phyloP scores from a whole-genome alignment of 1,140 invertebrate species.

The Eriosoma lanigerum region DNA sequence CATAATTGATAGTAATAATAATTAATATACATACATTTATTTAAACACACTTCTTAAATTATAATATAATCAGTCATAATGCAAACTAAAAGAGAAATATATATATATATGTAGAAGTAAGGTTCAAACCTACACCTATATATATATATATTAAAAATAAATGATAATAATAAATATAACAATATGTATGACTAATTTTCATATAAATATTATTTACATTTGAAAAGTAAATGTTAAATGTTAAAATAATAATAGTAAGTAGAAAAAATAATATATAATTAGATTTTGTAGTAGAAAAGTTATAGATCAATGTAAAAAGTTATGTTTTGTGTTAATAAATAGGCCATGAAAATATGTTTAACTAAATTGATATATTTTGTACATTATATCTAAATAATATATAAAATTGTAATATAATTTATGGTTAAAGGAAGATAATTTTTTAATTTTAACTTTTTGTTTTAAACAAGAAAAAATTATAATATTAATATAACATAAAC shows the following conservation, averaged over 20 bases:
- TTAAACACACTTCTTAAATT: conserved; percentile 42
- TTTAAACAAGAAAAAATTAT: too few species aligned
- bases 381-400: neutral
- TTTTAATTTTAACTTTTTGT: too few species aligned
- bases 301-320: neutral
- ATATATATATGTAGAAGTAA: conserved; percentile 16
- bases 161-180: conserved; percentile 19
- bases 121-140: too few species aligned
- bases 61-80: conserved; percentile 51
- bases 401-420: too few species aligned
- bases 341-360: conserved; percentile 10
- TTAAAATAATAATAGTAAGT: conserved; percentile 12
- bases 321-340: conserved; percentile 2
- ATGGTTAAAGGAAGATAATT: too few species aligned
- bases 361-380: neutral
- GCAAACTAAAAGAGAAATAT: conserved; percentile 43
- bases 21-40: conserved; percentile 29
- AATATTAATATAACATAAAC: too few species aligned
- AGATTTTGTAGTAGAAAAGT: conserved; percentile 13
- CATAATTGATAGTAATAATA: neutral
- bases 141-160: conserved; percentile 13
- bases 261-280: conserved; percentile 18
- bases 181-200: neutral
- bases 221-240: neutral
- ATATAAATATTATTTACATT: neutral